Evolutionary conservation across 92 coral and sea anemone genomes (phyloP).

Genomic region (Diadumene lineata): DNA sequence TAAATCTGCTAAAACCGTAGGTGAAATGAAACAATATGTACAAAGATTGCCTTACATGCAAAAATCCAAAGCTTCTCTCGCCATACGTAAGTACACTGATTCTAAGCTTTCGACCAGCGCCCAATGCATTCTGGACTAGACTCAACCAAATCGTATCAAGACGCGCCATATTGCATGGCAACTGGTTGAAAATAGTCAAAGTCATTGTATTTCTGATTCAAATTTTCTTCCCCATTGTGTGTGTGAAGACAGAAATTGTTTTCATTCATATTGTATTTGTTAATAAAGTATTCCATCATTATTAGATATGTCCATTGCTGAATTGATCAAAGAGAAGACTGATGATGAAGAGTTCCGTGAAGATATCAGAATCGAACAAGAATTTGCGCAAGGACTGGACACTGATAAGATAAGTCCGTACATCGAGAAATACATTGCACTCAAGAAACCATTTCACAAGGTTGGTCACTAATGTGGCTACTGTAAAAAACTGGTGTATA

Average conservation of each 20-base stretch:
- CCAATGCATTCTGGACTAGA: too few species aligned
- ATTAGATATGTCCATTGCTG: conserved; percentile 89
- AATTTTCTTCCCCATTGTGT: not conserved
- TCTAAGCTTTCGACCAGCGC: too few species aligned
- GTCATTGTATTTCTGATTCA: not conserved
- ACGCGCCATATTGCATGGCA: too few species aligned
- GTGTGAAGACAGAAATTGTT: too few species aligned
- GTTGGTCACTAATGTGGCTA: conserved; percentile 42
- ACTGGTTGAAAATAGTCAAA: too few species aligned
- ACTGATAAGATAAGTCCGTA: conserved; percentile 92
- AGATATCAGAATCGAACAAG: conserved; percentile 86
- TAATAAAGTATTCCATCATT: not conserved
- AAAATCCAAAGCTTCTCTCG: conserved; percentile 91
- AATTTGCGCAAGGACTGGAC: conserved; percentile 90
- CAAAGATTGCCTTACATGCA: conserved; percentile 96
- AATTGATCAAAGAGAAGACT: conserved; percentile 89
- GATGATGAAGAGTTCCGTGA: conserved; percentile 94
- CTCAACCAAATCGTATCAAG: too few species aligned
- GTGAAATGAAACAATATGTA: conserved; percentile 98
- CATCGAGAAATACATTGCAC: conserved; percentile 90
- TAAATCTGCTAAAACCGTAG: conserved; percentile 96
- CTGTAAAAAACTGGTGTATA: not conserved
- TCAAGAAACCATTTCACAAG: conserved; percentile 82
- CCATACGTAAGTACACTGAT: conserved; percentile 84
- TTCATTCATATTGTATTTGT: too few species aligned